Conservation (phyloP, 2,113 vertebrate species). For the Onychostoma macrolepis region DNA sequence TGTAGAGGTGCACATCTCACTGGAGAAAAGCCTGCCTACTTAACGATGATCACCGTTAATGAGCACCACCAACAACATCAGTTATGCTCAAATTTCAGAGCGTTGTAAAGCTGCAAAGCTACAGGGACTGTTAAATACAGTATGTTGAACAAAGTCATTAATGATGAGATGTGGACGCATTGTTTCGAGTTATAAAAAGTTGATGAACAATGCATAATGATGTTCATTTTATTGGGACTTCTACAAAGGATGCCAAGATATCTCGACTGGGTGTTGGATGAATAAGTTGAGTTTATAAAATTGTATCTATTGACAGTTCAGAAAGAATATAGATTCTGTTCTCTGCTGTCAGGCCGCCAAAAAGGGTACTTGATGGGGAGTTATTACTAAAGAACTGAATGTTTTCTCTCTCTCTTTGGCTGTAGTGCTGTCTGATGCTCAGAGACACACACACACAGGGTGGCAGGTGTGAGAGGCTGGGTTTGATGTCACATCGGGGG, state of each 20-base stretch:
- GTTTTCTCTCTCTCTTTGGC: constrained; percentile 12
- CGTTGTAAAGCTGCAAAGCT: constrained; percentile 26
- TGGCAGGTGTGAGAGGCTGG: constrained; percentile 38
- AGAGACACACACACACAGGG: constrained; percentile 14
- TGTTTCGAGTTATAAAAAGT: constrained; percentile 9
- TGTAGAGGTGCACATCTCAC: constrained; percentile 42
- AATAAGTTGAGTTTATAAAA: neutral
- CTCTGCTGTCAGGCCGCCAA: neutral
- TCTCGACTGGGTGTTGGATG: neutral
- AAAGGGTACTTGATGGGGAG: constrained; percentile 11
- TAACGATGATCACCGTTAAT: constrained; percentile 49
- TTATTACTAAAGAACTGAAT: constrained; percentile 32
- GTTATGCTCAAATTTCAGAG: constrained; percentile 38
- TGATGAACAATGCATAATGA: neutral
- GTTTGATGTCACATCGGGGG: constrained; percentile 34
- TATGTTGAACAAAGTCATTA: constrained; percentile 26
- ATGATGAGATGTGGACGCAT: constrained; percentile 10
- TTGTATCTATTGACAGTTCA: neutral
- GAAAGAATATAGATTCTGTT: neutral
- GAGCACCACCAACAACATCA: constrained; percentile 49
- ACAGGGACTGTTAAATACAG: constrained; percentile 37
- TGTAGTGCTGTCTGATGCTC: neutral
- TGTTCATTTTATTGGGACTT: neutral
- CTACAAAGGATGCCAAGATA: neutral
- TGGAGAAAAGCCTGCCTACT: constrained; percentile 42